Evolutionary conservation across 2,888 invertebrate genomes (phyloP).

Genomic region (Monopis laevigella): DNA sequence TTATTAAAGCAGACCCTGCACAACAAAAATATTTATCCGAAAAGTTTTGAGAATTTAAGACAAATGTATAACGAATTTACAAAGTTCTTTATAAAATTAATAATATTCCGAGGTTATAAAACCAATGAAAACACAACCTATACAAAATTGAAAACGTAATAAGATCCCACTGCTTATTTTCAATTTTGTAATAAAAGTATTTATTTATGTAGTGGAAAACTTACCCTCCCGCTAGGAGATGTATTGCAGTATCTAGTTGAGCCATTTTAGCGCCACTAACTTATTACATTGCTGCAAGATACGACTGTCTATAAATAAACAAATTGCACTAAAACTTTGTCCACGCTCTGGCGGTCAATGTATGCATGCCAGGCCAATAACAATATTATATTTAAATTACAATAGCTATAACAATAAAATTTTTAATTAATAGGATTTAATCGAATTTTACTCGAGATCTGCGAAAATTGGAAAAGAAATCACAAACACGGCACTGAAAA

Average conservation of each 20-base stretch:
- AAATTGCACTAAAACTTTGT: constrained; percentile 33
- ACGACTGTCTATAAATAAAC: constrained; percentile 66
- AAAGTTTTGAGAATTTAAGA: no score
- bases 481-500: constrained; percentile 19
- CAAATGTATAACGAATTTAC: no score
- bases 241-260: constrained; percentile 89
- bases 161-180: no score
- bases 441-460: constrained; percentile 23
- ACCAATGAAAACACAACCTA: no score
- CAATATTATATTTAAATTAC: constrained; percentile 10
- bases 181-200: no score
- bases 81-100: no score
- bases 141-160: no score
- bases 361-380: not conserved
- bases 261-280: constrained; percentile 67
- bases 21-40: no score
- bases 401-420: no score
- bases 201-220: constrained; percentile 46
- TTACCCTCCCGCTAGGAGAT: constrained; percentile 96
- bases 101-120: no score
- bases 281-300: constrained; percentile 62
- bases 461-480: constrained; percentile 25
- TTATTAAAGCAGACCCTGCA: no score
- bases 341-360: constrained; percentile 22
- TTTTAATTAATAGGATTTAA: constrained; percentile 19